Evolutionary conservation across 1,140 invertebrate genomes (phyloP), one percentile per base, ranked within the genome.

Genomic region (Argopecten irradians): DNA sequence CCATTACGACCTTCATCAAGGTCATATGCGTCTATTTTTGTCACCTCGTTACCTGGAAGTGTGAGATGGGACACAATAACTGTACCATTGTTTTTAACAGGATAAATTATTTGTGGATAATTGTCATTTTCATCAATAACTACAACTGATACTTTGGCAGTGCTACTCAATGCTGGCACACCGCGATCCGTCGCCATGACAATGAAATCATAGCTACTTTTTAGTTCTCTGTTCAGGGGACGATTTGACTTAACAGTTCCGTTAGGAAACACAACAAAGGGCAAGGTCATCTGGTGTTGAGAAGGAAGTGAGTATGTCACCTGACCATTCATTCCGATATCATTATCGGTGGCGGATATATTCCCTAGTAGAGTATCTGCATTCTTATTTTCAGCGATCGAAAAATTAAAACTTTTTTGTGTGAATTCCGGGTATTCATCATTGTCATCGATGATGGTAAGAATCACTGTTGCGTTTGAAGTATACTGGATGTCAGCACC

Each of bases 71-170:
- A 84, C 11, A 90, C 85, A 82, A 36, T 88, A 0, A 88, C 84
- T 3, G 89, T 87, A 16, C 86, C 86, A 28, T 90, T 90, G 32
- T 34, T 43, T 83, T 82, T 36, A 2, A 82, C 22, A 13, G 89
- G 89, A 46, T 84, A 90, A 46, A 41, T 34, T 11, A 90, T 87
- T 28, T 97, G 97, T 0, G 99, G 98, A 0, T 96, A 96, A 93
- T 99, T 98, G 94, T 99, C 98, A 94, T 99, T 99, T 92, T 98
- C 98, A 95, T 99, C 98, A 89, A 97, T 96, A 0, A 99, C 96
- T 34, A 85, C 83, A 82, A 95, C 92, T 19, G 95, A 96, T 46
- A 99, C 96, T 71, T 96, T 96, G 16, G 98, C 96, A 13, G 96
- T 96, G 0, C 97, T 91, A 86, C 19, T 96, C 88, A 43, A 95